These are phyloP conservation scores for Pipistrellus pipistrellus DNA, from an alignment of 2,797 vertebrate species.

Conservation along the genomic window DNA sequence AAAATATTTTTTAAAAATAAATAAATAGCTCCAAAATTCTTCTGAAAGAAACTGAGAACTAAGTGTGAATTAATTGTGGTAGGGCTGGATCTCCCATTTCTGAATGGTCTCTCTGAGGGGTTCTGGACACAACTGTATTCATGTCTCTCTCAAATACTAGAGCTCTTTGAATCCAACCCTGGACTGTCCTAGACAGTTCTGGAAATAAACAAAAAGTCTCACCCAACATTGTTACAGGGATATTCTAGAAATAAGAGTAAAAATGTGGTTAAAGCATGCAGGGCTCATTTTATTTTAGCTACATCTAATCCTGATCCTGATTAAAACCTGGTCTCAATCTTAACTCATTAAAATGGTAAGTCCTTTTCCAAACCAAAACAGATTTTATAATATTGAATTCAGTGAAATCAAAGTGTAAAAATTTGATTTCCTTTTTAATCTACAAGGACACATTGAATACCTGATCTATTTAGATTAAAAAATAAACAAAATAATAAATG, in stretches of 20 bases:
- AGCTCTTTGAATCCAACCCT: background rate
- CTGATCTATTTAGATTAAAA: constrained; percentile 12
- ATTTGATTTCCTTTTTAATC: background rate
- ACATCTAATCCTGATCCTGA: background rate
- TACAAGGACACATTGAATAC: background rate
- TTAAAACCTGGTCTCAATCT: background rate
- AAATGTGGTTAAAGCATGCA: background rate
- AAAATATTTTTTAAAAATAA: background rate
- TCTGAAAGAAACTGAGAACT: background rate
- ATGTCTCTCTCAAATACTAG: background rate
- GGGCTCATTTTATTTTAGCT: background rate
- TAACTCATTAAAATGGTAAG: background rate
- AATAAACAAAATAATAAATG: background rate
- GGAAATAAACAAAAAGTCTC: background rate
- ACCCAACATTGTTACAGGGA: background rate
- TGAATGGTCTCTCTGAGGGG: background rate
- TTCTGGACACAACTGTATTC: background rate
- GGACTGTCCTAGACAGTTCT: background rate
- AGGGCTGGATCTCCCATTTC: background rate
- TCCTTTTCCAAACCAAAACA: background rate
- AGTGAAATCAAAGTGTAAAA: constrained; percentile 15
- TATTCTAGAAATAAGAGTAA: background rate
- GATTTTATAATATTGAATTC: background rate
- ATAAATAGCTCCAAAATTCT: background rate
- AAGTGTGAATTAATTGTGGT: background rate